These are phyloP conservation scores for Ceramica pisi DNA, from an alignment of 2,888 invertebrate species.

Conservation along the genomic window DNA sequence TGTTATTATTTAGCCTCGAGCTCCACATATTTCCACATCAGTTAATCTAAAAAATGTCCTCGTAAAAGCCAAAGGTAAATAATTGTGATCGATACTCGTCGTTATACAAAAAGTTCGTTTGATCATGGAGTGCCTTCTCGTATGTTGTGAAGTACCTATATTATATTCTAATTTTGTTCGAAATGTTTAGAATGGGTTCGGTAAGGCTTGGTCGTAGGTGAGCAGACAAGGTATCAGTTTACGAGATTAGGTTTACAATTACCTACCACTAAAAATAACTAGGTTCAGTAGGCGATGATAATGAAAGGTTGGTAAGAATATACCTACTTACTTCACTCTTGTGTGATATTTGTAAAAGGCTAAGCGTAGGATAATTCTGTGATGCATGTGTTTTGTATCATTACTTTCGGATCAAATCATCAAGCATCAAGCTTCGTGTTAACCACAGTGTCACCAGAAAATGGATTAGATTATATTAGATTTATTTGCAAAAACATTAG, in stretches of 20 bases:
- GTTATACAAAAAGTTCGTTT: slow-evolving; percentile 41
- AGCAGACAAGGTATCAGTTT: slow-evolving; percentile 8
- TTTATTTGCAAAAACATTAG: too few species aligned
- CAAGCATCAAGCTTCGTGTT: too few species aligned
- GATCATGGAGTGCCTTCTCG: slow-evolving; percentile 15
- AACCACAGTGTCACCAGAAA: too few species aligned
- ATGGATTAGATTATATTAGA: too few species aligned
- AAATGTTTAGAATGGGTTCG: not conserved
- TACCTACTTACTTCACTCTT: not conserved
- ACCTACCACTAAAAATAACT: not conserved
- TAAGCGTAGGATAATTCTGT: too few species aligned
- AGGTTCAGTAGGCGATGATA: not conserved
- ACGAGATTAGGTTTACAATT: not conserved
- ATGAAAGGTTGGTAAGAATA: not conserved
- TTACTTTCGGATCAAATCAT: too few species aligned
- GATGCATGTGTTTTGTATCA: too few species aligned
- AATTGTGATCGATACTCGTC: slow-evolving; percentile 29
- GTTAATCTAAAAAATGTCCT: slow-evolving; percentile 21
- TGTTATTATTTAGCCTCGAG: too few species aligned
- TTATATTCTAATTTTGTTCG: not conserved
- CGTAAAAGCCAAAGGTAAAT: slow-evolving; percentile 11
- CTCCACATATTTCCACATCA: not conserved
- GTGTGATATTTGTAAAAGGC: not conserved
- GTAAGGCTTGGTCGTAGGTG: not conserved
- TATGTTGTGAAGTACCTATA: not conserved